Conservation (phyloP, 1,140 invertebrate species). For the Drosophila repleta region DNA sequence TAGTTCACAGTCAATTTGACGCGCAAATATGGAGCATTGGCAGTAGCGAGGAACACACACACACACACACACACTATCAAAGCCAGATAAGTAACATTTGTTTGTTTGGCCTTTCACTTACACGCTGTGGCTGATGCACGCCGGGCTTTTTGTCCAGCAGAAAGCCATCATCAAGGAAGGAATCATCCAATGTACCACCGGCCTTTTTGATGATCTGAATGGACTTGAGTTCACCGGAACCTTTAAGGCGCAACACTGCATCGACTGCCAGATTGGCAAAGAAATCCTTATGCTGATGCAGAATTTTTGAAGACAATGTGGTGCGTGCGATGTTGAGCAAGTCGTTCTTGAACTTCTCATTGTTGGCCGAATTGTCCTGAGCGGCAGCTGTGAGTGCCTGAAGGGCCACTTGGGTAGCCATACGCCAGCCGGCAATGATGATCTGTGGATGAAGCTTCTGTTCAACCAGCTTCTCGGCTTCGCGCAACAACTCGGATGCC, state of each 20-base stretch:
- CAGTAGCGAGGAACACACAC: neutral
- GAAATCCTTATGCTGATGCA: conserved; percentile 98
- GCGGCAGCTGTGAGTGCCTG: conserved; percentile 92
- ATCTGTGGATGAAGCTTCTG: conserved; percentile 99
- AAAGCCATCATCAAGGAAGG: conserved; percentile 99
- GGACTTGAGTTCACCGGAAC: conserved; percentile 96
- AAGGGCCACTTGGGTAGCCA: conserved; percentile 92
- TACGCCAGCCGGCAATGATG: conserved; percentile 97
- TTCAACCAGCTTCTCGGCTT: conserved; percentile 97
- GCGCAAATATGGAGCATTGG: conserved; percentile 54
- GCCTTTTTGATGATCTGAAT: conserved; percentile 99
- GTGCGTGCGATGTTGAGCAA: conserved; percentile 98
- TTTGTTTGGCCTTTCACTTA: conserved; percentile 43
- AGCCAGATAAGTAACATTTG: conserved; percentile 1
- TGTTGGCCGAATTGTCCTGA: conserved; percentile 92
- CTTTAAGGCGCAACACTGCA: conserved; percentile 97
- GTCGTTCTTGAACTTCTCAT: conserved; percentile 93
- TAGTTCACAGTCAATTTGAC: conserved; percentile 82
- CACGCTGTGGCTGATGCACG: conserved; percentile 92
- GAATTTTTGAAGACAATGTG: conserved; percentile 98
- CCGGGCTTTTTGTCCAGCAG: conserved; percentile 98
- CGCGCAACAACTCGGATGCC: conserved; percentile 96
- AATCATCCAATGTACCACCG: conserved; percentile 96
- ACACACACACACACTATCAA: conserved; percentile 1
- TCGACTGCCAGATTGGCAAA: conserved; percentile 98